A percentile compares a stretch with the other conserved stretches of the same genome.
These are phyloP conservation scores for Anhinga rufa DNA, from an alignment of 2,113 vertebrate species.

Conservation along the genomic window DNA sequence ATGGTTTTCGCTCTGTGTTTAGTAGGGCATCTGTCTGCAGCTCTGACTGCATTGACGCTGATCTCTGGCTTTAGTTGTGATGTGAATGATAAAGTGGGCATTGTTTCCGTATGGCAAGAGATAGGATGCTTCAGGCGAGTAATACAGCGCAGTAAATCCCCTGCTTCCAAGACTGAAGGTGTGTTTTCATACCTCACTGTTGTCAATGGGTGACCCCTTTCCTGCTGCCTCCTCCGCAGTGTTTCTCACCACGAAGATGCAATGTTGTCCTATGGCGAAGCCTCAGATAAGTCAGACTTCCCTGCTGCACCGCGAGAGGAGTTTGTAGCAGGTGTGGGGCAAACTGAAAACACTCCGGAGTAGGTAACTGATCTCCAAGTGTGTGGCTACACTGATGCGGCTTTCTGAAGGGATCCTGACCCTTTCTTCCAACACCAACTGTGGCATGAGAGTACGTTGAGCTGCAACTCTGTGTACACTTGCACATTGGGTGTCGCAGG, in stretches of 20 bases:
- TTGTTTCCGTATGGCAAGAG: background rate
- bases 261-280: background rate
- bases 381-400: background rate
- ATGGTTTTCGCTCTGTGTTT: background rate
- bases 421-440: background rate
- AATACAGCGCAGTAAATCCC: background rate
- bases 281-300: background rate
- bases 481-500: fast-evolving
- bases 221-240: background rate
- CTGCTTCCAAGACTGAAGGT: background rate
- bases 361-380: background rate
- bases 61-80: background rate
- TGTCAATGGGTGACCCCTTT: background rate
- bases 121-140: background rate
- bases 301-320: background rate
- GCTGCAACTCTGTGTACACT: background rate
- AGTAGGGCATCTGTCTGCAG: background rate
- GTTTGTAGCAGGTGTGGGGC: background rate
- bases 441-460: background rate
- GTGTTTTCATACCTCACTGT: background rate
- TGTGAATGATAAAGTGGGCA: background rate
- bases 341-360: background rate
- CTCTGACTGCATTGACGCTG: background rate
- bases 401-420: background rate
- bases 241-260: background rate